Conservation (phyloP, 2,888 invertebrate genomes). For the Drosophila rubida region DNA sequence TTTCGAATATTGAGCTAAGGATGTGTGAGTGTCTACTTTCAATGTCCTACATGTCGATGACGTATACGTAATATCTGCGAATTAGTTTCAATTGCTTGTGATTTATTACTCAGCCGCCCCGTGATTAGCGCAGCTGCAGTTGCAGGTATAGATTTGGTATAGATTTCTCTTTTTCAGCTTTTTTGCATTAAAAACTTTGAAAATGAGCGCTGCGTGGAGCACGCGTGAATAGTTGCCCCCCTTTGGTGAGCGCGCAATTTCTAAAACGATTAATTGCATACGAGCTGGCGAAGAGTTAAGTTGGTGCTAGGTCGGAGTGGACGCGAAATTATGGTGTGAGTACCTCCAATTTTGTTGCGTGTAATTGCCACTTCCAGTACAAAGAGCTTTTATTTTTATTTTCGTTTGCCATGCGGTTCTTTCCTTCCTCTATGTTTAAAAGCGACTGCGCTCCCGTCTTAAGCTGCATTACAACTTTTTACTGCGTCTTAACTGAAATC, state of each 20-base stretch:
- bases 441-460: constrained; percentile 78
- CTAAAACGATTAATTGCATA: constrained; percentile 52
- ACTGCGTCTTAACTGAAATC: constrained; percentile 82
- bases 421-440: constrained; percentile 79
- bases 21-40: too few species aligned
- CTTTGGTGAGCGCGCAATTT: constrained; percentile 30
- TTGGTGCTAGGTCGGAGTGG: not conserved
- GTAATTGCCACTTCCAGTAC: constrained; percentile 75
- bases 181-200: too few species aligned
- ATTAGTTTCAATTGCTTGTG: not conserved
- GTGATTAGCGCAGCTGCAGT: not conserved
- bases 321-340: constrained; percentile 61
- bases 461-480: constrained; percentile 82
- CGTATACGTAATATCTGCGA: not conserved
- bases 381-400: constrained; percentile 56
- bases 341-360: constrained; percentile 75
- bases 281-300: not conserved
- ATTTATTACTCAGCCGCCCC: not conserved
- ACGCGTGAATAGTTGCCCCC: not conserved
- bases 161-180: constrained; percentile 70
- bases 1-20: too few species aligned
- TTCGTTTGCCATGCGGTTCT: constrained; percentile 72
- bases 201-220: too few species aligned
- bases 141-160: constrained; percentile 28
- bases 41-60: too few species aligned